Evolutionary conservation across 2,888 invertebrate genomes (phyloP).

Genomic region (Euproctis similis): DNA sequence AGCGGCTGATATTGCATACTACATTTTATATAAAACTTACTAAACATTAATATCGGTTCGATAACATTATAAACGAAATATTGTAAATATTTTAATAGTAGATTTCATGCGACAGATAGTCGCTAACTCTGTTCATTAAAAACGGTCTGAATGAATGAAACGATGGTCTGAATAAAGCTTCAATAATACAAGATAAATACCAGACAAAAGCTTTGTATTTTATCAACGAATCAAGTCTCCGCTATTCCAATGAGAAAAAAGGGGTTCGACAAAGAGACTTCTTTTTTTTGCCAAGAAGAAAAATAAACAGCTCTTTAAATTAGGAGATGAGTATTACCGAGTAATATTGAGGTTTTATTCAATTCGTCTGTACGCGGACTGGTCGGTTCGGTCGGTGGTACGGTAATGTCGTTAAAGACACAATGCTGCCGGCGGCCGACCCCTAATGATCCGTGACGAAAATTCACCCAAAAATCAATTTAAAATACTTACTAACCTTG

Average conservation of each 20-base stretch:
- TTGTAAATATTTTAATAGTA: conserved; percentile 3
- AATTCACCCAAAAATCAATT: conserved; percentile 58
- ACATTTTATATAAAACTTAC: too few relatives aligned
- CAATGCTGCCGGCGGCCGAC: conserved; percentile 38
- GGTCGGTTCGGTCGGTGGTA: too few relatives aligned
- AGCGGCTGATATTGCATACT: too few relatives aligned
- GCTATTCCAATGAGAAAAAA: conserved; percentile 38
- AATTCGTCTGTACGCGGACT: conserved; percentile 38
- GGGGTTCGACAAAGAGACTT: conserved; percentile 37
- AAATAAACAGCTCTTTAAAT: conserved; percentile 37
- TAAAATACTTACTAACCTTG: conserved; percentile 57
- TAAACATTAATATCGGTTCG: too few relatives aligned
- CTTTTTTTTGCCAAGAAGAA: conserved; percentile 39
- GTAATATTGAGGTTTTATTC: conserved; percentile 50
- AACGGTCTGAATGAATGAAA: too few relatives aligned
- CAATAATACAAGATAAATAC: conserved; percentile 41
- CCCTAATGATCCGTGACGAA: conserved; percentile 60
- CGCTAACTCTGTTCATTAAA: conserved; percentile 20
- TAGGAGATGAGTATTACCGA: conserved; percentile 39
- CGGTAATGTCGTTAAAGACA: conserved; percentile 52
- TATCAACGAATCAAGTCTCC: conserved; percentile 46
- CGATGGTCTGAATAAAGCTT: conserved; percentile 31
- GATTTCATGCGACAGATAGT: conserved; percentile 9
- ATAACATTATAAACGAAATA: too few relatives aligned
- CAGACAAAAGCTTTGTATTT: conserved; percentile 37